Base-by-base conservation (phyloP, 2,797 vertebrate genomes). In the Sebastolobus alascanus region DNA sequence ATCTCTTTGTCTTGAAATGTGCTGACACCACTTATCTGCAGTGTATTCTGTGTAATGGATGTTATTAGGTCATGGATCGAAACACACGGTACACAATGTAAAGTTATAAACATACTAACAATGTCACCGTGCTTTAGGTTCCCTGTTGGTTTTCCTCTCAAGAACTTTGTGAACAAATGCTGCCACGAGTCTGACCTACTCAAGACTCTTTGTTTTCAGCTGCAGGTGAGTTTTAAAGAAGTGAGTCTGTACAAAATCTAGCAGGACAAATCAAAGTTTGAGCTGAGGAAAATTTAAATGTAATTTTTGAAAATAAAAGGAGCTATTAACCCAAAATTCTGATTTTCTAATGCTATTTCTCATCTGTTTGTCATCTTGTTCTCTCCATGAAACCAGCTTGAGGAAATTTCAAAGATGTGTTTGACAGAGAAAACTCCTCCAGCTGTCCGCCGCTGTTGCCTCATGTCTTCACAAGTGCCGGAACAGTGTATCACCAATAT, bases 121-220 rank as follows among this genome's bases (percentile, higher is more conserved):
- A 9, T 52, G 5, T 63, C 7, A 12, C 25, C 84, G 18, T 71
- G n/a, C 79, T 89, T 55, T 67, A 95, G 94, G 73, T 83, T 89
- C n/a, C 77, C 84, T 20, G 67, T 83, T 46, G 80, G 74, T 2
- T 68, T 95, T 68, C 86, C 91, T 22, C 54, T 94, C n/a, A 83
- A 89, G 77, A 43, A 16, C 9, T 68, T 92, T 55, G 89, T 93
- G 77, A 88, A 33, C 4, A 74, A 91, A 80, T 96, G 96, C 94
- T 96, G 96, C 84, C 78, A 72, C 80, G 88, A 93, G 54, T 40
- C 84, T 70, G 55, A 61, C 58, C 0, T 80, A 40, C 33, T 87
- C 7, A 89, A 27, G 79, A 69, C 12, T n/a, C 5, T 4, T 40
- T 96, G 95, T 77, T 73, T 92, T 35, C 5, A 14, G 20, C 58